phyloP scores from a whole-genome alignment of 2,888 invertebrate species.

The Mystacides longicornis region DNA sequence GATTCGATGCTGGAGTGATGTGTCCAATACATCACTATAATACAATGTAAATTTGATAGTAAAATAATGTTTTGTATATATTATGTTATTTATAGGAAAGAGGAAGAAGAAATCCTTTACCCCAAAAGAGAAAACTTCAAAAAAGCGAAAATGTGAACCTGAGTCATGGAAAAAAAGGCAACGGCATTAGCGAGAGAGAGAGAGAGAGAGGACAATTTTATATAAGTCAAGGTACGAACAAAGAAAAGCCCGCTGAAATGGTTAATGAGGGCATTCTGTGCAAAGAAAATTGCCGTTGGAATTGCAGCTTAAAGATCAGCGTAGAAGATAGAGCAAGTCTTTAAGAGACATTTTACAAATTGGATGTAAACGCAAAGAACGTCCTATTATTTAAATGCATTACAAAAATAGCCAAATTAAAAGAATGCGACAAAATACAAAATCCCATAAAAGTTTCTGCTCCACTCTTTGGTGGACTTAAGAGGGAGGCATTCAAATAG shows the following conservation, averaged over 20 bases:
- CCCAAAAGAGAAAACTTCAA: too few species aligned
- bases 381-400: neutral
- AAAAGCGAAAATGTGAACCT: too few species aligned
- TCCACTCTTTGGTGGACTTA: too few species aligned
- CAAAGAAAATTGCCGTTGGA: neutral
- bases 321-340: neutral
- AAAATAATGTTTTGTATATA: too few species aligned
- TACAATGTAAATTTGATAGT: too few species aligned
- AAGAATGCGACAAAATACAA: neutral
- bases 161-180: neutral
- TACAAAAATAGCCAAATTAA: neutral
- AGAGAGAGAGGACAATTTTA: neutral
- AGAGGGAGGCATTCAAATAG: too few species aligned
- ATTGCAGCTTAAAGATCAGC: neutral
- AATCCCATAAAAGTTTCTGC: neutral
- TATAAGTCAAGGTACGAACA: neutral
- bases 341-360: neutral
- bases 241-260: neutral
- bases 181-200: neutral
- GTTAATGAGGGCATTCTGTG: neutral
- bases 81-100: too few species aligned
- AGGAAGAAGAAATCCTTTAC: too few species aligned
- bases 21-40: too few species aligned
- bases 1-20: too few species aligned
- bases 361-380: neutral